phyloP scores from a whole-genome alignment of 2,888 invertebrate genomes.

The Phyto melanocephala region DNA sequence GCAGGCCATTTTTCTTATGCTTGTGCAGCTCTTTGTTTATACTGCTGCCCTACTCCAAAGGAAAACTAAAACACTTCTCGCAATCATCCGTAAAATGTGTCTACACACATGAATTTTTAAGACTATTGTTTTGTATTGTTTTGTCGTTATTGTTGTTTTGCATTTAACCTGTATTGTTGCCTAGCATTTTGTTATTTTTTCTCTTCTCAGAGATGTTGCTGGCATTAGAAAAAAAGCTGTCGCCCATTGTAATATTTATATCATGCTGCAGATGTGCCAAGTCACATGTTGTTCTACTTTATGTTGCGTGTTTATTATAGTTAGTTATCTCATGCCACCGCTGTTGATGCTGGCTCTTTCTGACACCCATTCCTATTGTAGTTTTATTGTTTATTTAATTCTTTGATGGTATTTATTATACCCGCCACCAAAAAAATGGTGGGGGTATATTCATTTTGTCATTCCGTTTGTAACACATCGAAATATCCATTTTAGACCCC shows the following conservation, averaged over 20 bases:
- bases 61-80: constrained; percentile 26
- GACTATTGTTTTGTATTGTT: neutral
- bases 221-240: constrained; percentile 37
- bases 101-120: constrained; percentile 22
- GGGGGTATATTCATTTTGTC: no score
- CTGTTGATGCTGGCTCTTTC: neutral
- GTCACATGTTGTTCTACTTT: constrained; percentile 61
- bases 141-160: constrained; percentile 27
- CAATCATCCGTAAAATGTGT: constrained; percentile 16
- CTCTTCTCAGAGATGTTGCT: constrained; percentile 16
- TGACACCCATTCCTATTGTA: neutral
- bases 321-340: neutral
- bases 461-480: no score
- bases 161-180: constrained; percentile 43
- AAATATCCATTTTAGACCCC: no score
- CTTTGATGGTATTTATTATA: neutral
- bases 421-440: no score
- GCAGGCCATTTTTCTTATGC: no score
- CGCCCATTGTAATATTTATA: constrained; percentile 40
- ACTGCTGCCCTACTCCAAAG: no score
- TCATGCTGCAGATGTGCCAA: constrained; percentile 64
- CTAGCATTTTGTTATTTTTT: constrained; percentile 7
- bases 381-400: neutral
- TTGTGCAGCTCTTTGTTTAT: no score
- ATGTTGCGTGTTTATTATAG: constrained; percentile 46